phyloP scores from a whole-genome alignment of 2,888 invertebrate genomes.

The Cerceris rybyensis region DNA sequence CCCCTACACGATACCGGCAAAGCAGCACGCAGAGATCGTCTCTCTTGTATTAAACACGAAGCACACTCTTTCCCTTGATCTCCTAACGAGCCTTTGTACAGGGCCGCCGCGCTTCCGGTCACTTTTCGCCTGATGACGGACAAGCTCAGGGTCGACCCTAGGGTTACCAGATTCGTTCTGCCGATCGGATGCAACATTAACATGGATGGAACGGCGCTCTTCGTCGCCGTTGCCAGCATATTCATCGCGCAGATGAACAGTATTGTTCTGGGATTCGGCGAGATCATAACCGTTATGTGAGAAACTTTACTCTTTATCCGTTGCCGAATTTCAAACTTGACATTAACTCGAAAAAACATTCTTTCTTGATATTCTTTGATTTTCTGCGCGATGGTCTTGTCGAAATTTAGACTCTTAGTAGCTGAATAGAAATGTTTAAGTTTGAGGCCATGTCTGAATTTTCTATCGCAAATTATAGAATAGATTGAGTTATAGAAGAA shows the following conservation, averaged over 20 bases:
- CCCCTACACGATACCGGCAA: conserved; percentile 59
- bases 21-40: conserved; percentile 45
- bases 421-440: no score
- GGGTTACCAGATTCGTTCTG: conserved; percentile 93
- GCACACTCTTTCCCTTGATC: conserved; percentile 30
- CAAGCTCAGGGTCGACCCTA: conserved; percentile 89
- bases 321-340: not conserved
- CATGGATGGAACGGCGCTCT: conserved; percentile 95
- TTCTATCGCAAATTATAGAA: no score
- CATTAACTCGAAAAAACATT: no score
- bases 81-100: conserved; percentile 78
- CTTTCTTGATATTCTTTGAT: no score
- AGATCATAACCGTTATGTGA: conserved; percentile 94
- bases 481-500: no score
- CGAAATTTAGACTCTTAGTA: no score
- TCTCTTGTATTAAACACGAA: conserved; percentile 32
- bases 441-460: no score
- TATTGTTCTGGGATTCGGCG: conserved; percentile 90
- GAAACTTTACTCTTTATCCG: conserved; percentile 62
- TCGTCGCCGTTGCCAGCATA: conserved; percentile 93
- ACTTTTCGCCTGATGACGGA: conserved; percentile 94
- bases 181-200: conserved; percentile 96
- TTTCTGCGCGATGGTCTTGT: no score
- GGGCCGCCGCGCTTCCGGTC: conserved; percentile 93
- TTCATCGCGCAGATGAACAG: conserved; percentile 95